Conservation (phyloP, 2,888 invertebrate genomes). For the Polyommatus iphigenia region DNA sequence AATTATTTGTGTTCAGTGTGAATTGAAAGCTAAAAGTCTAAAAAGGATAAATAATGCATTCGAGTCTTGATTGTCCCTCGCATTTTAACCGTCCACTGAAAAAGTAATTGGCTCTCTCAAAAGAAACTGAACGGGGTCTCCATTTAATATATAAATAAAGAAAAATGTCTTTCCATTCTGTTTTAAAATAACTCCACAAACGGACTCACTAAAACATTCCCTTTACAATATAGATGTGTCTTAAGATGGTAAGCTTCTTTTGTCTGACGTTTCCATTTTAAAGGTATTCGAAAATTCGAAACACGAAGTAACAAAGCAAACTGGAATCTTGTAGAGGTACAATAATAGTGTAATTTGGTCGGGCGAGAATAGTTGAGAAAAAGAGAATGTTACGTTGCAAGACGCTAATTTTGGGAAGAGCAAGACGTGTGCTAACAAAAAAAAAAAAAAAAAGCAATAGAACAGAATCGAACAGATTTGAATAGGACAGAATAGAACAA, state of each 20-base stretch:
- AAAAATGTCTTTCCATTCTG: slow-evolving; percentile 32
- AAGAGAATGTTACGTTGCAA: not conserved
- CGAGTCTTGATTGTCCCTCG: not conserved
- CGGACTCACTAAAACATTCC: slow-evolving; percentile 33
- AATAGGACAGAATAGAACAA: too few species aligned
- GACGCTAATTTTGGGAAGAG: not conserved
- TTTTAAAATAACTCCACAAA: slow-evolving; percentile 31
- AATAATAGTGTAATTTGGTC: slow-evolving; percentile 24
- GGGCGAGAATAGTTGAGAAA: not conserved
- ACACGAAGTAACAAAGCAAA: slow-evolving; percentile 22
- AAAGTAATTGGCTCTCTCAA: slow-evolving; percentile 23
- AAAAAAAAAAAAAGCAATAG: too few species aligned
- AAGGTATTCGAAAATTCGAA: slow-evolving; percentile 32
- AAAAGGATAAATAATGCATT: slow-evolving; percentile 21
- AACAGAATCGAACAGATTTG: too few species aligned
- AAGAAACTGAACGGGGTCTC: slow-evolving; percentile 23
- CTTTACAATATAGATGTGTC: slow-evolving; percentile 34
- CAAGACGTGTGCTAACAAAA: too few species aligned
- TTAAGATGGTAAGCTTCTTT: slow-evolving; percentile 35
- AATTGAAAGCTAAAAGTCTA: not conserved
- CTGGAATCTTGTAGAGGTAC: slow-evolving; percentile 10
- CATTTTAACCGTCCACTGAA: slow-evolving; percentile 28
- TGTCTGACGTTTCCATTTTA: slow-evolving; percentile 33
- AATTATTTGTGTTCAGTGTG: not conserved
- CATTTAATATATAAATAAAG: slow-evolving; percentile 32